phyloP scores from a whole-genome alignment of 1,140 invertebrate genomes.

The Archivesica marissinica region DNA sequence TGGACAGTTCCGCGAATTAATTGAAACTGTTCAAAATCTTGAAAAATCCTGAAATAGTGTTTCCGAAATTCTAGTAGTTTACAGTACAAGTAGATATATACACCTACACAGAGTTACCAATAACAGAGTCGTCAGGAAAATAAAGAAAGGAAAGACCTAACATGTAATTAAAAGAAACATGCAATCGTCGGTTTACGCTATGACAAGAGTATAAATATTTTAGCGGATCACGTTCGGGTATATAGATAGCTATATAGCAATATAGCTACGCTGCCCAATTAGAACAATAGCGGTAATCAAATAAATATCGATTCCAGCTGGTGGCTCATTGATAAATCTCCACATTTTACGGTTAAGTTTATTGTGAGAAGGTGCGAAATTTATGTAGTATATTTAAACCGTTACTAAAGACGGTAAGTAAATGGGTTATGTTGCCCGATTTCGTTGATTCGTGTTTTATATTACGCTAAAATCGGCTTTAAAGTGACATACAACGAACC shows the following conservation, averaged over 20 bases:
- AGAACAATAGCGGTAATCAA: conserved; percentile 19
- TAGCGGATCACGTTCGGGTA: not conserved
- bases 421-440: conserved; percentile 1
- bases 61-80: too few species aligned
- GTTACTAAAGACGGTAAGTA: not conserved
- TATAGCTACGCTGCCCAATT: conserved; percentile 5
- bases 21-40: too few species aligned
- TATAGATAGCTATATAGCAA: not conserved
- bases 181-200: not conserved
- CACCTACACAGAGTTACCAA: too few species aligned
- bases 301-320: not conserved
- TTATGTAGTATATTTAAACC: not conserved
- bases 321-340: conserved; percentile 8
- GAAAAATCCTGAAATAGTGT: too few species aligned
- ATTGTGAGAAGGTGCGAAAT: not conserved
- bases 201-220: not conserved
- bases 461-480: not conserved
- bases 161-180: not conserved
- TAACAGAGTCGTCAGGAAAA: not conserved
- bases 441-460: not conserved
- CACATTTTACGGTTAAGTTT: not conserved
- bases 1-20: too few species aligned
- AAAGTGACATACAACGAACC: not conserved
- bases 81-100: too few species aligned
- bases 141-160: not conserved